Conservation (phyloP, 2,113 vertebrate genomes). For the Scophthalmus maximus region DNA sequence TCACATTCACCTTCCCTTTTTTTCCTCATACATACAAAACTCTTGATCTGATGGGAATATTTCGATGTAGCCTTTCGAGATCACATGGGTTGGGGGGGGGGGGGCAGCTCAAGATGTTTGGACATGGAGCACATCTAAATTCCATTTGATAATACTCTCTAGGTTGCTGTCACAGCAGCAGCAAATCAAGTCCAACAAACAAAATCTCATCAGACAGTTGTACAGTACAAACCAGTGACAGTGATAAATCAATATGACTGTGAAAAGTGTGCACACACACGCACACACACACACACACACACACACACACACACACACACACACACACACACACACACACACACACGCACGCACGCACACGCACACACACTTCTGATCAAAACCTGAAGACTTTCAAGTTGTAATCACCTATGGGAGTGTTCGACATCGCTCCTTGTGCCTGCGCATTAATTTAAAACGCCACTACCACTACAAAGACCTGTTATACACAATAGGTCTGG, state of each 20-base stretch:
- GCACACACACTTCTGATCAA: conserved; percentile 38
- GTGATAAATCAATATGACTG: conserved; percentile 47
- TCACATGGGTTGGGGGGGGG: conserved; percentile 26
- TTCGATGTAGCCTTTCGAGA: conserved; percentile 57
- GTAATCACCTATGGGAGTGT: conserved; percentile 58
- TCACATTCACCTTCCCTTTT: conserved; percentile 26
- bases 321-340: not conserved
- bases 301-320: conserved; percentile 7
- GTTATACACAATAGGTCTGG: conserved; percentile 51
- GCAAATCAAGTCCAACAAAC: conserved; percentile 57
- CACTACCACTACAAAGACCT: conserved; percentile 28
- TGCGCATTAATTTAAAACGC: conserved; percentile 41
- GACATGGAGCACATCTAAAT: conserved; percentile 62
- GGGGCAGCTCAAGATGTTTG: conserved; percentile 62
- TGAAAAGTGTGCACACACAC: conserved; percentile 4
- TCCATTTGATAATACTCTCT: conserved; percentile 52
- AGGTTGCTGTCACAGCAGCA: conserved; percentile 40
- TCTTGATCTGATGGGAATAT: conserved; percentile 62
- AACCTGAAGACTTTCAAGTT: conserved; percentile 43
- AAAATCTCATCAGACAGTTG: conserved; percentile 66
- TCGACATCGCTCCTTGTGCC: conserved; percentile 34
- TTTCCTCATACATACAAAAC: conserved; percentile 54
- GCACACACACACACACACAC: not conserved
- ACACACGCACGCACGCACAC: conserved; percentile 3
- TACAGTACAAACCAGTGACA: conserved; percentile 58